phyloP scores from a whole-genome alignment of 2,888 invertebrate species.

The Cremastobaeus sp. region DNA sequence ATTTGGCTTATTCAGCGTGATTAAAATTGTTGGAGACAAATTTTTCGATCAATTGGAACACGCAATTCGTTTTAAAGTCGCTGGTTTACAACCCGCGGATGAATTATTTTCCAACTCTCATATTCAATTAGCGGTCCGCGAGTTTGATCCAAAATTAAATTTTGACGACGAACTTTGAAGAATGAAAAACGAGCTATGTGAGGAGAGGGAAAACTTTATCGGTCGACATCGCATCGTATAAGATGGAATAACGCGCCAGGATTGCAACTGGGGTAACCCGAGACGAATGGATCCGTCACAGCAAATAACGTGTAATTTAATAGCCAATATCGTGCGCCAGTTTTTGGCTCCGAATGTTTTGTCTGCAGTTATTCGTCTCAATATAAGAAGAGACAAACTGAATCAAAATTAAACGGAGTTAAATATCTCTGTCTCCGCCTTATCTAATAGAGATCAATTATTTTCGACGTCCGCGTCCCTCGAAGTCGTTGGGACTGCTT shows the following conservation, averaged over 20 bases:
- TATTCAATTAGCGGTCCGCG: neutral
- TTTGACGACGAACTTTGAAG: slow-evolving; percentile 16
- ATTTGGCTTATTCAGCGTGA: too few species aligned
- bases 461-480: too few species aligned
- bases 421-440: slow-evolving; percentile 5
- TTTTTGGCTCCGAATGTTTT: slow-evolving; percentile 47
- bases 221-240: slow-evolving; percentile 23
- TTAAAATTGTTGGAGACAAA: too few species aligned
- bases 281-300: slow-evolving; percentile 50
- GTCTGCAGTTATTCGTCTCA: slow-evolving; percentile 42
- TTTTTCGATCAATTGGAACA: too few species aligned
- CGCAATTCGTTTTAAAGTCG: too few species aligned
- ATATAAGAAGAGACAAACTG: slow-evolving; percentile 33
- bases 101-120: too few species aligned
- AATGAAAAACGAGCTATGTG: slow-evolving; percentile 23
- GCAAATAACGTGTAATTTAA: slow-evolving; percentile 55
- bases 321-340: slow-evolving; percentile 51
- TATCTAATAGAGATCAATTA: too few species aligned
- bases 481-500: too few species aligned
- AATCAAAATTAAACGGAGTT: slow-evolving; percentile 27
- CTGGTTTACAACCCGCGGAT: too few species aligned
- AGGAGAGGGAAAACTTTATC: too few species aligned
- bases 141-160: neutral
- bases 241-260: slow-evolving; percentile 18
- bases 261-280: slow-evolving; percentile 41